phyloP scores from a whole-genome alignment of 2,797 vertebrate genomes.

The Chaunax sp. region DNA sequence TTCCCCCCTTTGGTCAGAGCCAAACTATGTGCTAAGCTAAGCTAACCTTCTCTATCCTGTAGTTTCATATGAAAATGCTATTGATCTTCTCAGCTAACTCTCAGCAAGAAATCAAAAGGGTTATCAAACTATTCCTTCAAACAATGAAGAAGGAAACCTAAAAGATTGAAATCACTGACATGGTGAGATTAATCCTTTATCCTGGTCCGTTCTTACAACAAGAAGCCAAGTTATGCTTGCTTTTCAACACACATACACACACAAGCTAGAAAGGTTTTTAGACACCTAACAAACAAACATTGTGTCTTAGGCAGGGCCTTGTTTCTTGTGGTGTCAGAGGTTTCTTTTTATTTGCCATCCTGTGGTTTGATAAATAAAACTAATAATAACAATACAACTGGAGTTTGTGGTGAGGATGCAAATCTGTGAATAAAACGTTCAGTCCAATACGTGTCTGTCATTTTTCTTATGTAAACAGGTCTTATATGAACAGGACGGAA shows the following conservation, averaged over 20 bases:
- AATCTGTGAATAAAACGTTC: conserved; percentile 75
- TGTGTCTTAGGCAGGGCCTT: conserved; percentile 38
- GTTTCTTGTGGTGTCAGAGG: conserved; percentile 40
- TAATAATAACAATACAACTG: conserved; percentile 11
- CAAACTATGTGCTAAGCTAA: conserved; percentile 2
- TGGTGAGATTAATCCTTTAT: conserved; percentile 13
- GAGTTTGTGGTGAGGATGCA: conserved; percentile 40
- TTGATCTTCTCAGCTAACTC: conserved; percentile 1
- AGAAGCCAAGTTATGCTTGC: conserved; percentile 29
- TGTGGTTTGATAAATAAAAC: conserved; percentile 29
- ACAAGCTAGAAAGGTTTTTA: conserved; percentile 17
- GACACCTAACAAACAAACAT: conserved; percentile 38
- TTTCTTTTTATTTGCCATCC: conserved; percentile 13
- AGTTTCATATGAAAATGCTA: neutral
- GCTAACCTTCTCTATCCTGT: neutral
- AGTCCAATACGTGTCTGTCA: conserved; percentile 19
- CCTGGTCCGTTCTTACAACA: conserved; percentile 23
- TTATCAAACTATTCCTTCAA: conserved; percentile 23
- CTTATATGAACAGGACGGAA: neutral
- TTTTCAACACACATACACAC: conserved; percentile 7
- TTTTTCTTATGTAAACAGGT: conserved; percentile 22
- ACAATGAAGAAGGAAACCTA: conserved; percentile 6
- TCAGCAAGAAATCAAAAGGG: neutral
- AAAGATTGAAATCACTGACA: neutral
- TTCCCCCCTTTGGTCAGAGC: neutral